Conservation (phyloP, 2,797 vertebrate genomes). For the Protonibea diacanthus region DNA sequence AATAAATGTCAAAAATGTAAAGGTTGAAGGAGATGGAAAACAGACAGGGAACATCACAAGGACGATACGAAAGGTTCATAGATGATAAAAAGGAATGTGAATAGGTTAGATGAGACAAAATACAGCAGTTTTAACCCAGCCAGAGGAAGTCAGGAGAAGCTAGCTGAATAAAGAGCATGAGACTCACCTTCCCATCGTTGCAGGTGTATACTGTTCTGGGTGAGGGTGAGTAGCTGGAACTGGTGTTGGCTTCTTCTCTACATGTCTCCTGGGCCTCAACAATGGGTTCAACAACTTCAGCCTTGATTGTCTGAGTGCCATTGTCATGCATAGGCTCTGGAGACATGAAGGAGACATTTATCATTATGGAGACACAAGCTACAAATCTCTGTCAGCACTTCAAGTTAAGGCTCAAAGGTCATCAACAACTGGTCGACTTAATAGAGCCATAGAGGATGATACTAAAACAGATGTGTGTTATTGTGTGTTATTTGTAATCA, state of each 20-base stretch:
- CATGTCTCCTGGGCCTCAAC: constrained; percentile 86
- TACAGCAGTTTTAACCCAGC: neutral
- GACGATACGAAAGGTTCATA: neutral
- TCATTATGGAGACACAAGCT: constrained; percentile 2
- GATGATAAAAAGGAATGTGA: constrained; percentile 4
- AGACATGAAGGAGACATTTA: constrained; percentile 30
- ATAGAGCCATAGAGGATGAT: neutral
- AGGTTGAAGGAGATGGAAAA: constrained; percentile 6
- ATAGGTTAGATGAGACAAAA: constrained; percentile 1
- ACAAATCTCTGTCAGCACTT: constrained; percentile 13
- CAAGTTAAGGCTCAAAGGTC: neutral
- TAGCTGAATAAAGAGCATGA: constrained; percentile 10
- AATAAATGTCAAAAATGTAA: constrained; percentile 19
- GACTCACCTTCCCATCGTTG: constrained; percentile 88
- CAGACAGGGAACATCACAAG: constrained; percentile 22
- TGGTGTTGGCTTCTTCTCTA: constrained; percentile 89
- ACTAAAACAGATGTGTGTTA: neutral
- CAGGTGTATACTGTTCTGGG: constrained; percentile 88
- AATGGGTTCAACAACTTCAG: constrained; percentile 87
- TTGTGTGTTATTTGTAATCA: neutral
- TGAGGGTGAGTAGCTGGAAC: constrained; percentile 89
- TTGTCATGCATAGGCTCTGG: constrained; percentile 87
- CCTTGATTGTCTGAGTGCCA: constrained; percentile 91
- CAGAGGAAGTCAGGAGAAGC: neutral
- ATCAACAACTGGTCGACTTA: neutral